Base-by-base conservation (phyloP, 2,797 vertebrate species). In the Tachyglossus aculeatus region DNA sequence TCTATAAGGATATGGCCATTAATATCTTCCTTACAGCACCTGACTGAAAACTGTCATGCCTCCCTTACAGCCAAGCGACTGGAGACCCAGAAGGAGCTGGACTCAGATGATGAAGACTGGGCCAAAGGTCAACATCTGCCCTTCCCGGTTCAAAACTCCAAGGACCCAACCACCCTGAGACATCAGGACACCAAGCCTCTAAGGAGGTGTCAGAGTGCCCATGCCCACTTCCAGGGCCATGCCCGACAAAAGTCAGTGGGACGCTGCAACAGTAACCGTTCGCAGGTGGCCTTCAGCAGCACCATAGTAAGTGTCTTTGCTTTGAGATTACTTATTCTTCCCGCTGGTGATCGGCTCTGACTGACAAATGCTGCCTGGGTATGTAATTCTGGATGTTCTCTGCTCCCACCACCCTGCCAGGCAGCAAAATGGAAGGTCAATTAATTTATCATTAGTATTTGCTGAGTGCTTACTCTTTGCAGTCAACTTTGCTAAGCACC, bases 241-340 rank as follows among this genome's bases (percentile, higher is more conserved):
- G 24, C 14, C 4, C 90, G 90, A 76, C 92, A 88, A 62, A 93
- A 90, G 63, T 89, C 91, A 0, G 3, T 80, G 0, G 90, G 86
- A 16, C 86, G 68, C 7, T 54, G 85, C 6, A 91, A 94, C 33
- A 93, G 82, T 56, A 31, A 22, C 44, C 86, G 60, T 44, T 86
- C 90, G 5, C 81, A 93, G 0, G 91, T 94, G 84, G 96, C 97
- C 19, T 99, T 99, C 90, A 98, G 96, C 91, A 98, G 96, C 81
- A 90, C 94, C 22, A 90, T 97, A 47, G 97, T 99, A 89, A 94
- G 93, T 93, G 58, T 2, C 0, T 51, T n/a, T n/a, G n/a, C n/a
- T n/a, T n/a, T n/a, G n/a, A n/a, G n/a, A n/a, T n/a, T n/a, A n/a
- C n/a, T n/a, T n/a, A n/a, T n/a, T n/a, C n/a, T n/a, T n/a, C n/a